phyloP scores from a whole-genome alignment of 2,113 vertebrate genomes.

The Cochlearius cochlearius region DNA sequence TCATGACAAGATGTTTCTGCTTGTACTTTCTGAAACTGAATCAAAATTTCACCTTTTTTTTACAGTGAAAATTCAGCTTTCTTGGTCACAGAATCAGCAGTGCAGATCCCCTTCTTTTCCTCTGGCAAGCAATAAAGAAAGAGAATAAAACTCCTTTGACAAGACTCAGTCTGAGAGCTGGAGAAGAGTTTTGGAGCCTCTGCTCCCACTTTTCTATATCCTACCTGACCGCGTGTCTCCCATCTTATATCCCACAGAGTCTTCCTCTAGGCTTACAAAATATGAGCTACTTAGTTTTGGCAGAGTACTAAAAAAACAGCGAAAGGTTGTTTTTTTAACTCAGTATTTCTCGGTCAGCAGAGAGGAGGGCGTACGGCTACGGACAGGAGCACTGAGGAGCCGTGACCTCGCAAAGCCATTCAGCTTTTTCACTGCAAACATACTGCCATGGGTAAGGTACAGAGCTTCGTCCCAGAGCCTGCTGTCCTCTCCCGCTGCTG shows the following conservation, averaged over 20 bases:
- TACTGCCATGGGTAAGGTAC: fast-evolving
- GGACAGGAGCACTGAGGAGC: background rate
- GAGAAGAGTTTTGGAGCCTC: background rate
- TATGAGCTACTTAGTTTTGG: background rate
- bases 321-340: background rate
- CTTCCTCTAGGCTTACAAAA: background rate
- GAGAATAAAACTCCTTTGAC: background rate
- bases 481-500: background rate
- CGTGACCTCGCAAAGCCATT: background rate
- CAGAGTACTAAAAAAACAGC: background rate
- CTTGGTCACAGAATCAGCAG: background rate
- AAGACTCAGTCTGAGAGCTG: background rate
- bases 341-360: background rate
- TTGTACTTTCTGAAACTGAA: background rate
- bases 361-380: background rate
- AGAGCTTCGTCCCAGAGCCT: background rate
- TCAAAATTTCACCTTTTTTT: background rate
- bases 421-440: background rate
- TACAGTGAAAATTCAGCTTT: background rate
- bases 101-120: background rate
- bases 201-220: background rate
- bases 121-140: background rate
- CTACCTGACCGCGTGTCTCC: background rate
- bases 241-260: background rate
- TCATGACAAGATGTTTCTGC: background rate